Evolutionary conservation across 2,888 invertebrate species (phyloP), one percentile per base, ranked within the genome.

Genomic region (Leptinotarsa rubiginosa): DNA sequence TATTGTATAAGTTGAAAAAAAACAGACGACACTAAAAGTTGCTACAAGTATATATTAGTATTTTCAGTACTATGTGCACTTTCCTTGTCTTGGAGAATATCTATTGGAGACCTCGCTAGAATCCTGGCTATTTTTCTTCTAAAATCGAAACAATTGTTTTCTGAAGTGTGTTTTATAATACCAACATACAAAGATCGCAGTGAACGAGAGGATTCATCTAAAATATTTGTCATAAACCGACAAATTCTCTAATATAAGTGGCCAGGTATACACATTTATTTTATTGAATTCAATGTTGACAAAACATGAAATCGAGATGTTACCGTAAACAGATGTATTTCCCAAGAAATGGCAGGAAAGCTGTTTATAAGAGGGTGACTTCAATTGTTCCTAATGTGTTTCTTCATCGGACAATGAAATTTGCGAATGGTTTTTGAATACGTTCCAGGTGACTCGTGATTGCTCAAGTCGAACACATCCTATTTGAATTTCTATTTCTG

Each of bases 291-390:
- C 69, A 62, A 73, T 72, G 74, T 70, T 67, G 25, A 52, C 54
- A 47, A 22, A 65, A 74, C 65, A 67, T 13, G 65, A 72, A 71
- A 76, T 75, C 73, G 76, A 75, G 75, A 77, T 77, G 77, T 78
- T 76, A 72, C 66, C 69, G 70, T 70, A 78, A 77, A 77, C 79
- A 76, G 79, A 78, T 77, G 77, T 77, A 73, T 65, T 22, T 49
- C 20, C 25, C 5, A 67, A 52, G 67, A 67, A 67, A 67, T 31
- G 62, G 41, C 20, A 59, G 59, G 59, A 18, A 22, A 47, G 65
- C 47, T 52, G 10, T 18, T 49, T 22, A 22, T n/a, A 20, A 25
- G 47, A 41, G 69, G 69, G 69, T 20, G n/a, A 25, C 3, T 67
- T 52, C 67, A 50, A 67, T 67, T 67, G 67, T 67, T 67, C 25